These are phyloP conservation scores for Myocastor coypus DNA, from an alignment of 2,113 vertebrate genomes.

Conservation along the genomic window DNA sequence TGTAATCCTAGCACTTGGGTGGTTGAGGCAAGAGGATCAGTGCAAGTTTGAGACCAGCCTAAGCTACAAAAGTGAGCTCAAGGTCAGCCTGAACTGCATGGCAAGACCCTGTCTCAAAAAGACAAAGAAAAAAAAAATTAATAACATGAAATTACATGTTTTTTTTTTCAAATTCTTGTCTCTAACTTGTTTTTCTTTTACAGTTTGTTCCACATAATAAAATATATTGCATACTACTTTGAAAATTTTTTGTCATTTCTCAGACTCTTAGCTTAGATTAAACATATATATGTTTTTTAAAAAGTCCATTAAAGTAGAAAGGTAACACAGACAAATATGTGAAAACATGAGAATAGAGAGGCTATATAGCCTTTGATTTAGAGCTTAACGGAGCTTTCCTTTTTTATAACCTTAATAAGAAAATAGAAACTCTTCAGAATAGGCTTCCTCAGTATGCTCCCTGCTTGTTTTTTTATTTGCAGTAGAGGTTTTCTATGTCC, in stretches of 20 bases:
- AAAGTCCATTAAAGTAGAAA: neutral
- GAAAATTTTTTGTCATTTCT: neutral
- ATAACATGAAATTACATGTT: neutral
- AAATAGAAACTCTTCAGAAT: neutral
- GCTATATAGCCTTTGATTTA: fast-evolving
- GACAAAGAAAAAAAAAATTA: neutral
- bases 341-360: neutral
- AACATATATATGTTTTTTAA: too few species aligned
- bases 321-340: neutral
- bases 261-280: neutral
- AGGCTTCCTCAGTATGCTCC: neutral
- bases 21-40: too few species aligned
- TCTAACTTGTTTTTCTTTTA: neutral
- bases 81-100: too few species aligned
- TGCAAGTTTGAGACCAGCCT: too few species aligned
- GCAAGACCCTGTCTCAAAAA: too few species aligned
- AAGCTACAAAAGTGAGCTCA: too few species aligned
- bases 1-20: too few species aligned
- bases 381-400: neutral
- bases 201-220: neutral
- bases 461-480: constrained; percentile 41
- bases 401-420: constrained; percentile 7
- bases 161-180: neutral
- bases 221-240: neutral
- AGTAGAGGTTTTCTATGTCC: constrained; percentile 17